Evolutionary conservation across 2,888 invertebrate species (phyloP).

Genomic region (Nyleta sp.): DNA sequence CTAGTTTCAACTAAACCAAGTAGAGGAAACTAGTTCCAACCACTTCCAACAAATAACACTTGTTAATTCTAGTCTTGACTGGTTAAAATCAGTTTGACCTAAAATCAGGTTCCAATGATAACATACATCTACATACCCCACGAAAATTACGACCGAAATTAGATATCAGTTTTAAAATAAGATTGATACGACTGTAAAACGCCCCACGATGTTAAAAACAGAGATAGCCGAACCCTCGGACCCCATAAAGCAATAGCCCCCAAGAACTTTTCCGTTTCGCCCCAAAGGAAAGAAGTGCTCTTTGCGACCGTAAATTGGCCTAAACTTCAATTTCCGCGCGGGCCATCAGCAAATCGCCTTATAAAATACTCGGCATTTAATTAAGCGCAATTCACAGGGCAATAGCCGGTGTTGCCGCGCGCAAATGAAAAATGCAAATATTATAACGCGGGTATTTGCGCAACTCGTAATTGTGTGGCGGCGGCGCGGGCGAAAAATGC

Average conservation of each 20-base stretch:
- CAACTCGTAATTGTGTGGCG: conserved; percentile 55
- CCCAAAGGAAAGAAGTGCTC: neutral
- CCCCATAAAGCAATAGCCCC: neutral
- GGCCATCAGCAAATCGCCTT: conserved; percentile 4
- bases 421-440: conserved; percentile 55
- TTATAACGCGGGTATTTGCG: conserved; percentile 32
- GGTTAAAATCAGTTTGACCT: no score
- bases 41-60: no score
- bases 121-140: no score
- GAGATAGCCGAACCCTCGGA: no score
- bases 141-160: no score
- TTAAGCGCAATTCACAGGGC: conserved; percentile 19
- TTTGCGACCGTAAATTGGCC: conserved; percentile 3
- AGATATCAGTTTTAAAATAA: no score
- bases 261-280: neutral
- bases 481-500: conserved; percentile 49
- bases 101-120: no score
- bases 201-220: no score
- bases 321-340: conserved; percentile 16
- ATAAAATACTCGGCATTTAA: conserved; percentile 50
- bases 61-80: no score
- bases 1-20: no score
- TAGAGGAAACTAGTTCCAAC: no score
- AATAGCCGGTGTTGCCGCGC: neutral
- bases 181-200: no score